These are phyloP conservation scores for Pharmacophagus antenor DNA, from an alignment of 2,888 invertebrate genomes.

Conservation along the genomic window DNA sequence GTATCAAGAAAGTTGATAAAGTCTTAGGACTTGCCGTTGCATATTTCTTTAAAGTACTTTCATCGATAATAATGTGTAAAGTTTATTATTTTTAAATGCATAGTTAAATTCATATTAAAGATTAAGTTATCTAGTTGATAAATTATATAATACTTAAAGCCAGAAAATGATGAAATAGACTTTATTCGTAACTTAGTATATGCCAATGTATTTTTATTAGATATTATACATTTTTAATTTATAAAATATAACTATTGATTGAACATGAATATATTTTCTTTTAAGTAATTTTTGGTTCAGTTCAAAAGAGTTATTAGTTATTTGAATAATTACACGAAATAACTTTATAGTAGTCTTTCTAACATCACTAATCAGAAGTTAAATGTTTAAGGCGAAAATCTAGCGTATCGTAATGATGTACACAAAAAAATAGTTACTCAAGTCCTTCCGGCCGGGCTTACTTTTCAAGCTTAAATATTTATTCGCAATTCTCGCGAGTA, in stretches of 20 bases:
- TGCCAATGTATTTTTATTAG: too few relatives aligned
- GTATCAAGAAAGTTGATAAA: slow-evolving; percentile 56
- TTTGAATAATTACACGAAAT: too few relatives aligned
- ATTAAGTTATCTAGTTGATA: too few relatives aligned
- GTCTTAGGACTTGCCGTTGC: slow-evolving; percentile 42
- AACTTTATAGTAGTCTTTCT: not conserved
- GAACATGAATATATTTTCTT: too few relatives aligned
- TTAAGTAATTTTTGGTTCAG: not conserved
- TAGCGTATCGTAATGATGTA: not conserved
- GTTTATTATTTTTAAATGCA: not conserved
- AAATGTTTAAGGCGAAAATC: too few relatives aligned
- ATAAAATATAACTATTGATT: too few relatives aligned
- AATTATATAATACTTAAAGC: too few relatives aligned
- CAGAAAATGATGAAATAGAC: too few relatives aligned
- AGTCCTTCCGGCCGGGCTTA: slow-evolving; percentile 13
- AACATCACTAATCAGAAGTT: not conserved
- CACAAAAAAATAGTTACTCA: not conserved
- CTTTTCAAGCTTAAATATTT: slow-evolving; percentile 28
- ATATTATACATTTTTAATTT: too few relatives aligned
- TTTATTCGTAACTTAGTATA: too few relatives aligned
- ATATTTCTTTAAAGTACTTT: slow-evolving; percentile 53
- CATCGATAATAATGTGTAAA: slow-evolving; percentile 44
- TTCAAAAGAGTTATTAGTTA: too few relatives aligned
- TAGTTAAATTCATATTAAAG: not conserved
- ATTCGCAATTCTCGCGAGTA: slow-evolving; percentile 31